Conservation (phyloP, 2,888 invertebrate species). For the Oxycera nigricornis region DNA sequence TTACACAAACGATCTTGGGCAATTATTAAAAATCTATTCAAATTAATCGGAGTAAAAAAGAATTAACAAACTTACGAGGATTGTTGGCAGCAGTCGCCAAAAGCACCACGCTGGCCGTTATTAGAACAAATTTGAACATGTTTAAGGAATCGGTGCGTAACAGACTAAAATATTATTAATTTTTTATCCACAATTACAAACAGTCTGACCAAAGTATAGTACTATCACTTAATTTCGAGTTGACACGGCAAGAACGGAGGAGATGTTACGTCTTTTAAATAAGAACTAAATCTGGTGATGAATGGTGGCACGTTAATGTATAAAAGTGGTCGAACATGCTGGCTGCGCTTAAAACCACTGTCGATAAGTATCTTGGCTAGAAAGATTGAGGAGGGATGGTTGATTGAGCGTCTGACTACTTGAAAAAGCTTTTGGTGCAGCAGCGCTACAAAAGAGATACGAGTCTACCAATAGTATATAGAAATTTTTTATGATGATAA, state of each 20-base stretch:
- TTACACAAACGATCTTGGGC: no score
- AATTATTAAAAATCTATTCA: no score
- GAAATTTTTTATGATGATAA: no score
- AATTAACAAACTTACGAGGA: slow-evolving; percentile 17
- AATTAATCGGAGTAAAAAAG: neutral
- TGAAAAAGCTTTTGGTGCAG: no score
- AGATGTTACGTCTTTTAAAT: slow-evolving; percentile 11
- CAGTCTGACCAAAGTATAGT: neutral
- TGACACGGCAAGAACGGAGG: neutral
- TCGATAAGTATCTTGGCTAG: neutral
- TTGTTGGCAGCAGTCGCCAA: neutral
- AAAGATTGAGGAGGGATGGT: neutral
- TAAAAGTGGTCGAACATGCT: slow-evolving; percentile 4
- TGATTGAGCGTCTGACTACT: no score
- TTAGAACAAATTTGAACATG: slow-evolving; percentile 11
- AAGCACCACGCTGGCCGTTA: neutral
- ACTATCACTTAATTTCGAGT: slow-evolving; percentile 1
- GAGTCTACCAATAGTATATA: no score
- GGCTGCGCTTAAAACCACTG: neutral
- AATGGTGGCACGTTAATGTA: slow-evolving; percentile 1
- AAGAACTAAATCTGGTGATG: slow-evolving; percentile 31
- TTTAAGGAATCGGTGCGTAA: no score
- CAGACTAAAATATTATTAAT: no score
- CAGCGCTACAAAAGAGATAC: no score
- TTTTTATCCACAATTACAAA: neutral